A percentile compares a stretch with the other conserved stretches of the same genome.
Conservation (phyloP, 2,113 vertebrate genomes). For the Mirounga angustirostris region DNA sequence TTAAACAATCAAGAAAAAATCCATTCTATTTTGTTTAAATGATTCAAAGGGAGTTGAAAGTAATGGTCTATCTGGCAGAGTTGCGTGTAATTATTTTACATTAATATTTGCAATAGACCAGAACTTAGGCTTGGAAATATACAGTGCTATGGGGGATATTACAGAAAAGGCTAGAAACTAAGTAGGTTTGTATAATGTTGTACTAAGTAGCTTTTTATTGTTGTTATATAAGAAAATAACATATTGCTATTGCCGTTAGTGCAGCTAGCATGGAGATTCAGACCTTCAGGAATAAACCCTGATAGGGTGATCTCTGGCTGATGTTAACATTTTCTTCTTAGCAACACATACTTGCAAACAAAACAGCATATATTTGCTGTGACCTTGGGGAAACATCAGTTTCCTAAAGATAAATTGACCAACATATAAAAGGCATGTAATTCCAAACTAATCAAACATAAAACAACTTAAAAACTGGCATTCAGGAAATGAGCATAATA, state of each 20-base stretch:
- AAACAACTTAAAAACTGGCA: slow-evolving; percentile 68
- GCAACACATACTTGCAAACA: slow-evolving; percentile 67
- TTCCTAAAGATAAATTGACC: slow-evolving; percentile 83
- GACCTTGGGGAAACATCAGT: slow-evolving; percentile 79
- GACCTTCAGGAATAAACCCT: slow-evolving; percentile 52
- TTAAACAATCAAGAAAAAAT: slow-evolving; percentile 68
- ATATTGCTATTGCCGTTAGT: slow-evolving; percentile 69
- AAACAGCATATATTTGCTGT: slow-evolving; percentile 64
- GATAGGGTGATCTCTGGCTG: slow-evolving; percentile 48
- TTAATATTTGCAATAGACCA: slow-evolving; percentile 73
- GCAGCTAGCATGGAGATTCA: slow-evolving; percentile 48
- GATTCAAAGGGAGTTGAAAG: slow-evolving; percentile 62
- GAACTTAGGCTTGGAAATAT: slow-evolving; percentile 59
- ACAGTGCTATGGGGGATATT: slow-evolving; percentile 48
- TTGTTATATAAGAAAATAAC: slow-evolving; percentile 72
- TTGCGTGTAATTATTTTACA: slow-evolving; percentile 70
- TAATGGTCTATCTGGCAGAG: slow-evolving; percentile 60
- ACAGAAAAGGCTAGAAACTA: slow-evolving; percentile 56
- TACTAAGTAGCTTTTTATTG: slow-evolving; percentile 70
- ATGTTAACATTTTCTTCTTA: slow-evolving; percentile 63
- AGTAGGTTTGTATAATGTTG: slow-evolving; percentile 64
- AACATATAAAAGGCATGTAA: slow-evolving; percentile 64
- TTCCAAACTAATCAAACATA: slow-evolving; percentile 70
- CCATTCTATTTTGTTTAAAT: slow-evolving; percentile 61
- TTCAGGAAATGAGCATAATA: slow-evolving; percentile 74